Base-by-base conservation (phyloP, 2,888 invertebrate genomes). In the Sinohyriopsis cumingii region DNA sequence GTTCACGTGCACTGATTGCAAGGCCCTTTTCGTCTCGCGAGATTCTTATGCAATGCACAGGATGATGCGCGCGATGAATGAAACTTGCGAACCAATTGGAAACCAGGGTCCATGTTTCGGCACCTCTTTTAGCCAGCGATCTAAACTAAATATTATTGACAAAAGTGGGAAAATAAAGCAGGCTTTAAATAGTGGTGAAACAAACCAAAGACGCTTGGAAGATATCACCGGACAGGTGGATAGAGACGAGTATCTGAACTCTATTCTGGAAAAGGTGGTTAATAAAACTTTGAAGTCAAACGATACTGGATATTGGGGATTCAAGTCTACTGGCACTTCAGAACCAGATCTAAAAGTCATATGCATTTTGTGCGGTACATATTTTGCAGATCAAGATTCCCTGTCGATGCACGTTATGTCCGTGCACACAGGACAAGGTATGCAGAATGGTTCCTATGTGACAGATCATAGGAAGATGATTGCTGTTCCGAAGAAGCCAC, bases 1-100 rank as follows among this genome's bases (percentile, higher is more conserved):
- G 9, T 89, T 89, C 75, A 84, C 84, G 60, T 90, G 90, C 72
- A 85, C 86, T 24, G 88, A 88, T 67, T 90, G 90, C 67, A 81
- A 87, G 33, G 82, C 86, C 0, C 79, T 87, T 3, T 90, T 90
- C 75, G 76, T 84, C 18, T 88, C 86, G 69, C 76, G 90, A 33
- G 90, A 90, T 78, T 82, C 88, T 1, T 89, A 90, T 75, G 90
- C 90, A 53, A 90, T 90, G 89, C 90, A 90, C 78, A 89, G 89
- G 87, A 85, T 90, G 85, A 82, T 88, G 79, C 76, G 88, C 15
- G 89, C 89, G 22, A 88, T 88, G 78, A 86, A 87, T 66, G 88
- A 89, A 71, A 80, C 81, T 5, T 86, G 84, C 64, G 77, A 80
- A 60, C 55, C 68, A 22, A 65, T 25, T 54, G 5, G 24, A 45